These are phyloP conservation scores for Aphidoletes aphidimyza DNA, from an alignment of 2,888 invertebrate genomes.

Conservation along the genomic window DNA sequence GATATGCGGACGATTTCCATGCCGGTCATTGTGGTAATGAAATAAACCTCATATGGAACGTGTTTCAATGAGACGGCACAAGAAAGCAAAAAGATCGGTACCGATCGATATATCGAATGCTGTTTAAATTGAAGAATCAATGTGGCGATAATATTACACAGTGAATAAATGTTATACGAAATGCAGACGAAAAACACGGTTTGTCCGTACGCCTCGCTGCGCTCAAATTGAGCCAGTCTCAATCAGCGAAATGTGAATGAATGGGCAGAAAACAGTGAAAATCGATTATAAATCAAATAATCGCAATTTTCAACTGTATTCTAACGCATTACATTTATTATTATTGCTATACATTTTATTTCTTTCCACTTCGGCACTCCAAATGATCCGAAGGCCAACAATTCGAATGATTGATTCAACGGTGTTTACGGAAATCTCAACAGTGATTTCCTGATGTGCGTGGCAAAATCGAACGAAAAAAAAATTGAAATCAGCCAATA, in stretches of 20 bases:
- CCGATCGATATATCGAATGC: not conserved
- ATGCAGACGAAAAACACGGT: not conserved
- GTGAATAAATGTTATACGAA: not conserved
- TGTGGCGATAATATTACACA: not conserved
- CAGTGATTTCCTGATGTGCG: conserved; percentile 9
- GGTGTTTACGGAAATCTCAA: conserved; percentile 15
- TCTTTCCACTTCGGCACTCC: not conserved
- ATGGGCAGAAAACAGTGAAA: not conserved
- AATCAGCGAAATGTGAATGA: not conserved
- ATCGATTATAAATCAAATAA: not conserved
- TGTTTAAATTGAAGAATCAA: not conserved
- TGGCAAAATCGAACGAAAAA: not conserved
- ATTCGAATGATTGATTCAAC: conserved; percentile 19
- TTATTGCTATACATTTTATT: not conserved
- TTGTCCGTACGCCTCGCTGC: not conserved
- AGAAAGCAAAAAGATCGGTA: not conserved
- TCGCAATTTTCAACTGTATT: conserved; percentile 15
- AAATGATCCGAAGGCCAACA: not conserved
- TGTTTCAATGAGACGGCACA: not conserved
- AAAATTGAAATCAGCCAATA: not conserved
- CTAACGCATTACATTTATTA: not conserved
- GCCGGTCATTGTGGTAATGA: conserved; percentile 20
- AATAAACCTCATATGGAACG: conserved; percentile 33
- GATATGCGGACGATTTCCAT: not conserved
- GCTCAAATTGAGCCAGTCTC: conserved; percentile 12